Evolutionary conservation across 2,113 vertebrate species (phyloP).

Genomic region (Tursiops truncatus): DNA sequence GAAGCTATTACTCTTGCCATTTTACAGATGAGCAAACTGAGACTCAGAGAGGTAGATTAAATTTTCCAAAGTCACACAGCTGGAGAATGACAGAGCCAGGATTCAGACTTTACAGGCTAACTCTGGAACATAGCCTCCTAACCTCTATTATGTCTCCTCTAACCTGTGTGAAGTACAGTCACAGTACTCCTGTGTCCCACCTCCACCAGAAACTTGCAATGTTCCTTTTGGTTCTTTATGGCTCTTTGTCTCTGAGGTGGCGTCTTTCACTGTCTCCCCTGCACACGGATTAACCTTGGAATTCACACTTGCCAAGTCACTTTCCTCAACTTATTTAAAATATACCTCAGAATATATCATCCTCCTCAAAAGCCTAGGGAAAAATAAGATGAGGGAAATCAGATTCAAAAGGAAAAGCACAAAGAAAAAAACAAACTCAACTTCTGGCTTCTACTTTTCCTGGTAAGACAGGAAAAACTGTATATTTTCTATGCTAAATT

Average conservation of each 20-base stretch:
- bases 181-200: not conserved
- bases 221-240: not conserved
- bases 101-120: not conserved
- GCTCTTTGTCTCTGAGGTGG: not conserved
- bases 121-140: not conserved
- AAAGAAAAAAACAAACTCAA: not conserved
- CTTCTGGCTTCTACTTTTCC: not conserved
- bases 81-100: not conserved
- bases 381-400: not conserved
- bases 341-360: not conserved
- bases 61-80: not conserved
- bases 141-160: not conserved
- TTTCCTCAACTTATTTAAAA: constrained; percentile 21
- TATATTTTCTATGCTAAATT: not conserved
- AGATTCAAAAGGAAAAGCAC: not conserved
- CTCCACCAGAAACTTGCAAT: not conserved
- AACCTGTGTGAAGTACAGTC: rapidly evolving
- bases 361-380: not conserved
- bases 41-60: not conserved
- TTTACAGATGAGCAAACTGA: constrained; percentile 21
- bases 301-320: not conserved
- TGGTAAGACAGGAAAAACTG: not conserved
- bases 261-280: not conserved
- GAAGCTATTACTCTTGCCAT: not conserved
- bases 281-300: not conserved